Evolutionary conservation across 2,113 vertebrate species (phyloP).

Genomic region (Puffinus mauretanicus): DNA sequence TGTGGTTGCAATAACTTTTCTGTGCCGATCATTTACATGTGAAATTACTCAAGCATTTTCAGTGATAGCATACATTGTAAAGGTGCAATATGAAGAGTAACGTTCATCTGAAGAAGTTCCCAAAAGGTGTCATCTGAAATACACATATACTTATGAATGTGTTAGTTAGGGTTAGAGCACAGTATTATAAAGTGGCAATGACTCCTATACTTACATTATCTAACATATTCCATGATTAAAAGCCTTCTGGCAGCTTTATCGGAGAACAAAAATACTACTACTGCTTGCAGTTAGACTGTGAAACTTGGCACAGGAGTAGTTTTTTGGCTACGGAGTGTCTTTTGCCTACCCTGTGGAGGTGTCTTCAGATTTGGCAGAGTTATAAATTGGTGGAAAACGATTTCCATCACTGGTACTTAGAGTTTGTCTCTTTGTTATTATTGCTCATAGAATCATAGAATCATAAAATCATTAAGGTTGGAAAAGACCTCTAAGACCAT

Average conservation of each 20-base stretch:
- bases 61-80: background rate
- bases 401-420: background rate
- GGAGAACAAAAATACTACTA: background rate
- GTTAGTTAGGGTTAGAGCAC: background rate
- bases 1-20: background rate
- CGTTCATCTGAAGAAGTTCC: background rate
- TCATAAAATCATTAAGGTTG: no score
- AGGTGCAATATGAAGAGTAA: background rate
- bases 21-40: background rate
- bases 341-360: background rate
- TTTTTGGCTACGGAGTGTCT: background rate
- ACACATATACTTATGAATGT: background rate
- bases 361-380: background rate
- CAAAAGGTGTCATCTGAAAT: background rate
- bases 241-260: background rate
- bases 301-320: background rate
- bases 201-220: background rate
- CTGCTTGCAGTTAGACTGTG: background rate
- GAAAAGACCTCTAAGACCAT: no score
- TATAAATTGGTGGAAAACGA: background rate
- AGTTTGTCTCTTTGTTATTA: background rate
- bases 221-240: background rate
- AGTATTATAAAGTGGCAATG: background rate
- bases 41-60: background rate
- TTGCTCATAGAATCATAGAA: background rate